Evolutionary conservation across 2,888 invertebrate genomes (phyloP).

Genomic region (Eurytoma adleriae): DNA sequence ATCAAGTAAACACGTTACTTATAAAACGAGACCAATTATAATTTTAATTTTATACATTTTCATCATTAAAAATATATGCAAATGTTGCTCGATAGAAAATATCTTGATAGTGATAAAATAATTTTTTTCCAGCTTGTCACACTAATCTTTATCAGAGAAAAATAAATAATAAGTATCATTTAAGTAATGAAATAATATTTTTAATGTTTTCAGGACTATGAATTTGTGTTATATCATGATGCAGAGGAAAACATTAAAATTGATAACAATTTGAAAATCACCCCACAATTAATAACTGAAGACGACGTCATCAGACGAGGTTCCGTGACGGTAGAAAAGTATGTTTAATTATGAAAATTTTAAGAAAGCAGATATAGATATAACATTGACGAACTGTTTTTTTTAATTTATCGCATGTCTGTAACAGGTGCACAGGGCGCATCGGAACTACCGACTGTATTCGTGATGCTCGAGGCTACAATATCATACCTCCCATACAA

Average conservation of each 20-base stretch:
- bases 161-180: too few relatives aligned
- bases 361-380: not conserved
- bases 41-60: too few relatives aligned
- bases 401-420: conserved; percentile 30
- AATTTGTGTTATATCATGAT: conserved; percentile 83
- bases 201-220: conserved; percentile 79
- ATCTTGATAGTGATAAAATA: not conserved
- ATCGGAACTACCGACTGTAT: conserved; percentile 73
- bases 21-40: too few relatives aligned
- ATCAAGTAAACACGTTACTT: too few relatives aligned
- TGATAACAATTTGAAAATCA: conserved; percentile 80
- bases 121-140: too few relatives aligned
- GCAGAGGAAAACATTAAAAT: conserved; percentile 78
- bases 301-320: conserved; percentile 77
- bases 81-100: too few relatives aligned
- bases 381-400: not conserved
- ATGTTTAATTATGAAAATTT: conserved; percentile 20
- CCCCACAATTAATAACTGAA: conserved; percentile 79
- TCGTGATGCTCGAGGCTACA: conserved; percentile 76
- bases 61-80: too few relatives aligned
- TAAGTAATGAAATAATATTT: not conserved
- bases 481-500: conserved; percentile 83
- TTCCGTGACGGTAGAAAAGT: conserved; percentile 67
- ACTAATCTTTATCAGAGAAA: too few relatives aligned
- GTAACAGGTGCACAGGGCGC: conserved; percentile 75